Evolutionary conservation across 2,797 vertebrate genomes (phyloP).

Genomic region (Sandelia bainsii): DNA sequence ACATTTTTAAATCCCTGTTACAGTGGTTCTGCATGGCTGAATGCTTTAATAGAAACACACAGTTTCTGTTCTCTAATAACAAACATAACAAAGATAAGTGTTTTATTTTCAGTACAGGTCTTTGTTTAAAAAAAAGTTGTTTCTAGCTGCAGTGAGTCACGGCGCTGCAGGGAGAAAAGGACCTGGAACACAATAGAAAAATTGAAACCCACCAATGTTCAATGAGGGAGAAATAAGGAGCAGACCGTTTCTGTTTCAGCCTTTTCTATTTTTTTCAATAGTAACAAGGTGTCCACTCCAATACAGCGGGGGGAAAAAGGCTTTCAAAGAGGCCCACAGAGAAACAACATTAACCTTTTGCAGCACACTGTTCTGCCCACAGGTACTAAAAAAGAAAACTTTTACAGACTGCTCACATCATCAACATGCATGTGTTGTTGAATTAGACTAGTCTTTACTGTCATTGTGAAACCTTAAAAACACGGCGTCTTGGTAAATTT

Average conservation of each 20-base stretch:
- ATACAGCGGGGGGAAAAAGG: not conserved
- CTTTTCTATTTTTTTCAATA: slow-evolving; percentile 6
- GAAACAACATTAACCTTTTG: slow-evolving; percentile 39
- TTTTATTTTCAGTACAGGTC: slow-evolving; percentile 28
- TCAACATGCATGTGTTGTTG: not conserved
- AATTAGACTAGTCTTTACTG: not conserved
- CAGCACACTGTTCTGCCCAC: not conserved
- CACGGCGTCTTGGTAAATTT: too few relatives aligned
- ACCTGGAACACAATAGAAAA: slow-evolving; percentile 11
- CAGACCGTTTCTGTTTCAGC: not conserved
- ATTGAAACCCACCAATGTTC: slow-evolving; percentile 5
- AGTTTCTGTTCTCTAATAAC: slow-evolving; percentile 40
- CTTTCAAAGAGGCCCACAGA: slow-evolving; percentile 28
- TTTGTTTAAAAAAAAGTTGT: slow-evolving; percentile 17
- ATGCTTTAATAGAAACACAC: slow-evolving; percentile 57
- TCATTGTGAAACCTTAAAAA: too few relatives aligned
- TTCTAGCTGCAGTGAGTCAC: slow-evolving; percentile 16
- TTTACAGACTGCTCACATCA: not conserved
- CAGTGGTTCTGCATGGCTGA: slow-evolving; percentile 50
- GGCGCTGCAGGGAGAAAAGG: not conserved
- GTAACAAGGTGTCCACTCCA: slow-evolving; percentile 13
- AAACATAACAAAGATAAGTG: slow-evolving; percentile 20
- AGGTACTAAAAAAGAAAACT: not conserved
- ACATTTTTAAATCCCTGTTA: slow-evolving; percentile 60
- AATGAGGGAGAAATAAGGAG: not conserved